Conservation (phyloP, 2,113 vertebrate genomes). For the Tragelaphus scriptus region DNA sequence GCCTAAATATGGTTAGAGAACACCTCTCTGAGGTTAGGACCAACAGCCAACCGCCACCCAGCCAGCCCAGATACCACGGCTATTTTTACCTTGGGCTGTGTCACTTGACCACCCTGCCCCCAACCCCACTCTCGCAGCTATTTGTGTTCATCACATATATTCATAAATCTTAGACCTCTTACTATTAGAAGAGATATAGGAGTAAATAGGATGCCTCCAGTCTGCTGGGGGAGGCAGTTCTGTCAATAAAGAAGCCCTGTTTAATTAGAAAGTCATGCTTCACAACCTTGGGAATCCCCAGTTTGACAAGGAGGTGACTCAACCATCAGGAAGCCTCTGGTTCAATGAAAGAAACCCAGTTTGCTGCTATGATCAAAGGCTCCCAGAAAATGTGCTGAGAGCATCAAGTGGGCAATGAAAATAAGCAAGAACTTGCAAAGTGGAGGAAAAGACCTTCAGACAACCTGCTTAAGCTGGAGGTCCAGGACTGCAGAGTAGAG, state of each 20-base stretch:
- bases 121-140: background rate
- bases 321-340: background rate
- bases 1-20: background rate
- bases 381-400: conserved; percentile 32
- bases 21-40: background rate
- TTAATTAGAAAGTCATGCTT: conserved; percentile 14
- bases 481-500: background rate
- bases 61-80: background rate
- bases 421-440: background rate
- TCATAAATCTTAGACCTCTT: background rate
- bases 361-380: conserved; percentile 46
- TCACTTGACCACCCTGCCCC: background rate
- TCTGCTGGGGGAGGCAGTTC: background rate
- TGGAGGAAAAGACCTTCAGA: background rate
- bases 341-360: conserved; percentile 41
- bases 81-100: background rate
- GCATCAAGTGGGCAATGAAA: conserved; percentile 41
- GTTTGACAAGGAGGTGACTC: background rate
- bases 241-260: background rate
- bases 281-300: background rate
- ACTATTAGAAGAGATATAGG: background rate
- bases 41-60: background rate
- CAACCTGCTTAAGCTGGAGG: background rate
- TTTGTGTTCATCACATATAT: background rate
- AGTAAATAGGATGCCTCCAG: background rate